phyloP scores from a whole-genome alignment of 1,140 invertebrate genomes.

The Rhyacophila brunnea region DNA sequence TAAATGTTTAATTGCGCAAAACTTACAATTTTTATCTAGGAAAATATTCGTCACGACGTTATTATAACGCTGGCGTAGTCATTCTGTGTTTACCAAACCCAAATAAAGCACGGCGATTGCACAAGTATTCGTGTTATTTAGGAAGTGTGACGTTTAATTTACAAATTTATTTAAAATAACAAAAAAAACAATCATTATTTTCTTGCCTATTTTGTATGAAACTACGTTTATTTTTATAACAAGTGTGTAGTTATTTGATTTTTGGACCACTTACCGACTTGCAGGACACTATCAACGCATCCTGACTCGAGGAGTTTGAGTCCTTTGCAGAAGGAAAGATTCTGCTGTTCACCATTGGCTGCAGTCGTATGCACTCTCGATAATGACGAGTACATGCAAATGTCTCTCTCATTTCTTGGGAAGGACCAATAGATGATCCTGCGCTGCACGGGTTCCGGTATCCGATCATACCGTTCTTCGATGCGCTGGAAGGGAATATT shows the following conservation, averaged over 20 bases:
- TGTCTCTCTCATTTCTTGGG: constrained; percentile 80
- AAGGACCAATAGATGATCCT: constrained; percentile 88
- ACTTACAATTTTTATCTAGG: too few species aligned
- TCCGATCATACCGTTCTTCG: constrained; percentile 81
- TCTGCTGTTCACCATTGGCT: constrained; percentile 61
- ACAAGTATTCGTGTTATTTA: too few species aligned
- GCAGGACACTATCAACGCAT: constrained; percentile 78
- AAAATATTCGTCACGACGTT: too few species aligned
- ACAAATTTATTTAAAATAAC: too few species aligned
- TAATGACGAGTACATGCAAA: constrained; percentile 86
- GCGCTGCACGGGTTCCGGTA: constrained; percentile 84
- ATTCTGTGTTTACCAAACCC: too few species aligned
- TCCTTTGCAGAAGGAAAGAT: constrained; percentile 82
- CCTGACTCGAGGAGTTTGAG: constrained; percentile 76
- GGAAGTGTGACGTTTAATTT: too few species aligned
- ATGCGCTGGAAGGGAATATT: constrained; percentile 83
- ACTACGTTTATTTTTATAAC: background rate
- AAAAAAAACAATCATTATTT: too few species aligned
- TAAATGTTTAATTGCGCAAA: too few species aligned
- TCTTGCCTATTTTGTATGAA: background rate
- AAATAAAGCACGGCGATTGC: too few species aligned
- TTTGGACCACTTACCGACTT: constrained; percentile 76
- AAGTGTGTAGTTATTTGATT: background rate
- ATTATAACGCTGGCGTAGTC: too few species aligned
- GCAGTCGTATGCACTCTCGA: constrained; percentile 58